Conservation (phyloP, 2,797 vertebrate species). For the Notamacropus eugenii region DNA sequence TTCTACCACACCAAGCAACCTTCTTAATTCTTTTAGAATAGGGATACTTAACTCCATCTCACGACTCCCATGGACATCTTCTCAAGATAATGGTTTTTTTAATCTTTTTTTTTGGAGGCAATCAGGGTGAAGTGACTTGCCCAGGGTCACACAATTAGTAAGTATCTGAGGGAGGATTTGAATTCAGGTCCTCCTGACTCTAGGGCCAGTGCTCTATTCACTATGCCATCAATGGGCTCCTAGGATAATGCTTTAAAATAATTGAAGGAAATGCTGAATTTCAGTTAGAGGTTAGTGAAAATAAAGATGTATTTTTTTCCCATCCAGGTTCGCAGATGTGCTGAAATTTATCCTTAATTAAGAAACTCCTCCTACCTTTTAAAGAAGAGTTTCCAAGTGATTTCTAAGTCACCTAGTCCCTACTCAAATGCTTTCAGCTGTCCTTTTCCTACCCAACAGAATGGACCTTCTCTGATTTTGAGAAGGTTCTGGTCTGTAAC, state of each 20-base stretch:
- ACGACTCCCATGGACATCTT: no score
- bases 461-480: not conserved
- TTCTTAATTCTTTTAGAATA: not conserved
- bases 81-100: not conserved
- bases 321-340: not conserved
- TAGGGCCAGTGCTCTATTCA: no score
- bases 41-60: no score
- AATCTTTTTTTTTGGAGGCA: not conserved
- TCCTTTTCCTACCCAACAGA: not conserved
- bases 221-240: no score
- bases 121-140: not conserved
- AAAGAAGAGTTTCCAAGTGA: not conserved
- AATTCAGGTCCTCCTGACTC: not conserved
- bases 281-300: not conserved
- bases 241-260: no score
- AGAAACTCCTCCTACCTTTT: not conserved
- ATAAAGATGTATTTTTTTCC: not conserved
- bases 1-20: not conserved
- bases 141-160: not conserved
- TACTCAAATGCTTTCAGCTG: not conserved
- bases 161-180: not conserved
- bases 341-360: not conserved
- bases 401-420: not conserved
- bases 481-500: not conserved
- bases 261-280: not conserved